These are phyloP conservation scores for Eciton burchellii DNA, from an alignment of 1,140 invertebrate genomes.

Conservation along the genomic window DNA sequence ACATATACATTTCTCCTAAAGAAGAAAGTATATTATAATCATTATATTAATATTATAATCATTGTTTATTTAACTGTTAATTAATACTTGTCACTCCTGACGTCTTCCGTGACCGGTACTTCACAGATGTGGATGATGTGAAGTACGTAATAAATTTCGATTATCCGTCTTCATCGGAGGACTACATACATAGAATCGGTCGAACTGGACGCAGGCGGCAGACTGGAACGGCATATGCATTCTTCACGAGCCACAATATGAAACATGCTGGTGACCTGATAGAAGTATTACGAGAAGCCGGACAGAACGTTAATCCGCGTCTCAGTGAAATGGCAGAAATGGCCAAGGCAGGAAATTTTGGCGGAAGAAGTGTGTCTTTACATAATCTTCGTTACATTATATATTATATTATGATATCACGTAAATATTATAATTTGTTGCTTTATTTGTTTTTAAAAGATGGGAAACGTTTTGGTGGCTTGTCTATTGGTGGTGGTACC, in stretches of 20 bases:
- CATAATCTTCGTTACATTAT: not conserved
- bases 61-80: too few species aligned
- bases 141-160: constrained; percentile 95
- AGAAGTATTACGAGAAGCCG: constrained; percentile 90
- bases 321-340: constrained; percentile 86
- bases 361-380: constrained; percentile 76
- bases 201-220: constrained; percentile 91
- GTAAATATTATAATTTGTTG: constrained; percentile 2
- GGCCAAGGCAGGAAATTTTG: constrained; percentile 80
- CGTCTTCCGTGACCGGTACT: constrained; percentile 63
- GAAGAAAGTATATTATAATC: constrained; percentile 1
- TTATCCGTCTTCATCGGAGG: constrained; percentile 93
- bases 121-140: constrained; percentile 93
- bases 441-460: constrained; percentile 67
- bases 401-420: not conserved
- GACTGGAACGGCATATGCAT: constrained; percentile 93
- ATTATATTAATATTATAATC: constrained; percentile 15
- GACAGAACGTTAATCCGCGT: constrained; percentile 89
- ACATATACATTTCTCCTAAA: not conserved
- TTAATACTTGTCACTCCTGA: constrained; percentile 32
- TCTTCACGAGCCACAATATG: constrained; percentile 90
- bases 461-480: constrained; percentile 77
- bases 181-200: constrained; percentile 95
- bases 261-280: constrained; percentile 90
- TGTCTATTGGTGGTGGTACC: constrained; percentile 47